Evolutionary conservation across 1,140 invertebrate genomes (phyloP), one percentile per base, ranked within the genome.

Genomic region (Drosophila baimaii): DNA sequence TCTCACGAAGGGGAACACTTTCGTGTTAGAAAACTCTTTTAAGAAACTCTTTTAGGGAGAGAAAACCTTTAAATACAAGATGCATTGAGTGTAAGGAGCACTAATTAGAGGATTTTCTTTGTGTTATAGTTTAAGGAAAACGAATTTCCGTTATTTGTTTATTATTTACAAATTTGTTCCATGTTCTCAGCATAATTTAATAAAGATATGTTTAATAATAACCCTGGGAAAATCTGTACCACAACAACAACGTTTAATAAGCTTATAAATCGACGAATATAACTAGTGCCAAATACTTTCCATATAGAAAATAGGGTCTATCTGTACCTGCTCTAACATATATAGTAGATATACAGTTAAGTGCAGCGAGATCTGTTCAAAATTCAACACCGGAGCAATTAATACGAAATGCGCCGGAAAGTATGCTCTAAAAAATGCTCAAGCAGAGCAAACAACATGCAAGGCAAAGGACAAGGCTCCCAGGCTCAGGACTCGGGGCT

Each of bases 321-420:
- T 2, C 17, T 13, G 17, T 31, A 51, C 17, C 27, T 19, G 19
- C 4, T 21, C 12, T 10, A 15, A 10, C 17, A 15, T 6, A 15
- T 33, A 33, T 33, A 15, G 49, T 37, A 27, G 5, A 3, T 7
- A 25, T 46, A 27, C 33, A 35, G 13, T 33, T 31, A 21, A 25
- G 19, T 17, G 25, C 56, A 41, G 21, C 15, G 2, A 66, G 31
- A 29, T 47, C 41, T 47, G 35, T 5, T 23, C 10, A 61, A 56
- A 69, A 54, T 69, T 47, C 41, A 35, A 46, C 63, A 29, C 21
- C 54, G 43, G 13, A 63, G 82, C 82, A 86, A 86, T 88, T 88
- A 88, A 88, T 82, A 77, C 55, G 66, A 77, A 77, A 77, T 86
- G 70, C 79, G 74, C 62, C 25, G 31, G 43, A 88, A 76, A 88